Percentiles rank a stretch among this genome's conserved stretches.
These are phyloP conservation scores for Euclidia mi DNA, from an alignment of 2,888 invertebrate genomes.

Conservation along the genomic window DNA sequence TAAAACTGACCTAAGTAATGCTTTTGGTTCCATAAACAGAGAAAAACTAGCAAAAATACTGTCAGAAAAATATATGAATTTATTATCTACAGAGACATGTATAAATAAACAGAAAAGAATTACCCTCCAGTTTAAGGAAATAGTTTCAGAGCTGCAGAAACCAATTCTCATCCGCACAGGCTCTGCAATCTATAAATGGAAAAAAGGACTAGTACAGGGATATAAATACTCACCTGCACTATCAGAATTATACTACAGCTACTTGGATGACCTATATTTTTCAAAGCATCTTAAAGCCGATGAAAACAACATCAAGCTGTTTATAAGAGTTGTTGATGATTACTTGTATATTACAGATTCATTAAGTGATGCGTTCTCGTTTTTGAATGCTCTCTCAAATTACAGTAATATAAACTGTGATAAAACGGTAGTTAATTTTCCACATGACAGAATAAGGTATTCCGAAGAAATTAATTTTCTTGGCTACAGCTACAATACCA, in stretches of 20 bases:
- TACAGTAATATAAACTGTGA: slow-evolving; percentile 82
- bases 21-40: slow-evolving; percentile 85
- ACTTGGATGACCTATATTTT: slow-evolving; percentile 78
- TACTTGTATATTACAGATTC: slow-evolving; percentile 84
- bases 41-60: slow-evolving; percentile 75
- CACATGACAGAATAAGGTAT: slow-evolving; percentile 65
- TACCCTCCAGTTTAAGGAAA: slow-evolving; percentile 74
- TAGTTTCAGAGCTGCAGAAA: slow-evolving; percentile 74
- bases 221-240: slow-evolving; percentile 87
- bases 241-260: slow-evolving; percentile 82
- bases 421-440: slow-evolving; percentile 83
- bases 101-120: slow-evolving; percentile 68
- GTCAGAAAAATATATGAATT: slow-evolving; percentile 64
- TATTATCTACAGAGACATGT: slow-evolving; percentile 70
- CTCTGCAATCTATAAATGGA: slow-evolving; percentile 85
- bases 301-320: slow-evolving; percentile 67
- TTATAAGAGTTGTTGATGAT: slow-evolving; percentile 85
- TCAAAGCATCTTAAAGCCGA: slow-evolving; percentile 59
- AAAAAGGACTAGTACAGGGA: slow-evolving; percentile 83
- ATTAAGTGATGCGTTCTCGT: slow-evolving; percentile 73
- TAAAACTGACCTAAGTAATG: slow-evolving; percentile 85
- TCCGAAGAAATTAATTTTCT: slow-evolving; percentile 78
- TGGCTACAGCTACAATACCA: slow-evolving; percentile 80
- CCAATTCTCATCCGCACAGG: slow-evolving; percentile 82
- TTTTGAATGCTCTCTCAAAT: slow-evolving; percentile 75